phyloP scores from a whole-genome alignment of 2,888 invertebrate species.

The Omphaloscelis lunosa region DNA sequence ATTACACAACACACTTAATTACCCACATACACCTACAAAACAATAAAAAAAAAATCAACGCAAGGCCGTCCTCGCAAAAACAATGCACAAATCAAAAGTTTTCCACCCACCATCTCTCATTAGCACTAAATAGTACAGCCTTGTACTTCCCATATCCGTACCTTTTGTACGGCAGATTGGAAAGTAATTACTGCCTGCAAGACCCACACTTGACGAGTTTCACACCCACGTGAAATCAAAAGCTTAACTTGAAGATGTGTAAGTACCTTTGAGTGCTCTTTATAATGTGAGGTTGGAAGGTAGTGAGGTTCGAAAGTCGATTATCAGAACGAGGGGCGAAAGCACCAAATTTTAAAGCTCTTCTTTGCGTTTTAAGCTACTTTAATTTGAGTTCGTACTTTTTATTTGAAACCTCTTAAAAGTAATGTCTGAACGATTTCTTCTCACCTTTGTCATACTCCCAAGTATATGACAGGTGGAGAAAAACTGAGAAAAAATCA shows the following conservation, averaged over 20 bases:
- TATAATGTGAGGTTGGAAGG: constrained; percentile 64
- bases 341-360: background rate
- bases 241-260: constrained; percentile 74
- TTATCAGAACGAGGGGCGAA: background rate
- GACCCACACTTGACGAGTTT: constrained; percentile 76
- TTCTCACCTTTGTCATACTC: background rate
- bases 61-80: constrained; percentile 64
- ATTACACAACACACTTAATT: constrained; percentile 41
- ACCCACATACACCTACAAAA: constrained; percentile 53
- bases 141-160: constrained; percentile 68
- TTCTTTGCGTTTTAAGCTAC: background rate
- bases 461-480: background rate
- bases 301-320: constrained; percentile 23
- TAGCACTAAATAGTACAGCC: constrained; percentile 69
- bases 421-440: background rate
- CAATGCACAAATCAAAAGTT: constrained; percentile 71
- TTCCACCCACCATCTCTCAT: constrained; percentile 71
- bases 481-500: background rate
- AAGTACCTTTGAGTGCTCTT: constrained; percentile 77
- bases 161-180: constrained; percentile 76
- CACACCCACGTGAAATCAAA: constrained; percentile 77
- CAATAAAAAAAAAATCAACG: constrained; percentile 65
- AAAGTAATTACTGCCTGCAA: constrained; percentile 82
- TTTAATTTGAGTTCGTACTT: background rate
- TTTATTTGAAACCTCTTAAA: background rate